Base-by-base conservation (phyloP, 2,888 invertebrate species). In the Drosophila cracens region DNA sequence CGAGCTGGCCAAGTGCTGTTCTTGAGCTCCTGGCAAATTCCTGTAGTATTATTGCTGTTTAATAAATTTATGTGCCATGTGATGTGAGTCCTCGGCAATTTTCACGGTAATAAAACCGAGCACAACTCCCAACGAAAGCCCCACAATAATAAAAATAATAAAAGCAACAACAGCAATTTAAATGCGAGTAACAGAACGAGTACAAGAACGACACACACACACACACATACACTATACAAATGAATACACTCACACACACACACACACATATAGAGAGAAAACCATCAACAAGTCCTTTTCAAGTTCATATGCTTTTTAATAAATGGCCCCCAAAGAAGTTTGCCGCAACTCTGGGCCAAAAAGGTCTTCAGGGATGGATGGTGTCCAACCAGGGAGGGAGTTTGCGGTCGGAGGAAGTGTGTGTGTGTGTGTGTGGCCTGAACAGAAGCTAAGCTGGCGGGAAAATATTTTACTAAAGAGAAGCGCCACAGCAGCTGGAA, bases 291-390 rank as follows among this genome's bases (percentile, higher is more conserved):
- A 90, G 90, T 87, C 89, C 87, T 89, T 87, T 90, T 87, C 81
- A 90, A 90, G 90, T 90, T 87, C 89, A 90, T 87, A 87, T 89
- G 89, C 87, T 83, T 87, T 89, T 89, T 83, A 90, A 90, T 86
- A 90, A 86, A 86, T 89, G 79, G 83, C 87, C 89, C 82, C 85
- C 80, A 74, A 87, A 86, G 88, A 85, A 82, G 76, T 81, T 76
- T 76, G 48, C 81, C 71, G 29, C 76, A 53, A 61, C 61, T 34
- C 34, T 60, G 62, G 75, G 76, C n/a, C 59, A 60, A 51, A 63
- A 54, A 61, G 40, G 49, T 51, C 40, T 53, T 18, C 36, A 29
- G 46, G 52, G 18, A 40, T 71, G 43, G n/a, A 25, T 68, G 38
- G n/a, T 38, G 31, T 53, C 7, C 16, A 25, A 16, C 25, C 8